Conservation (phyloP, 2,113 vertebrate genomes). For the Percopsis transmontana region DNA sequence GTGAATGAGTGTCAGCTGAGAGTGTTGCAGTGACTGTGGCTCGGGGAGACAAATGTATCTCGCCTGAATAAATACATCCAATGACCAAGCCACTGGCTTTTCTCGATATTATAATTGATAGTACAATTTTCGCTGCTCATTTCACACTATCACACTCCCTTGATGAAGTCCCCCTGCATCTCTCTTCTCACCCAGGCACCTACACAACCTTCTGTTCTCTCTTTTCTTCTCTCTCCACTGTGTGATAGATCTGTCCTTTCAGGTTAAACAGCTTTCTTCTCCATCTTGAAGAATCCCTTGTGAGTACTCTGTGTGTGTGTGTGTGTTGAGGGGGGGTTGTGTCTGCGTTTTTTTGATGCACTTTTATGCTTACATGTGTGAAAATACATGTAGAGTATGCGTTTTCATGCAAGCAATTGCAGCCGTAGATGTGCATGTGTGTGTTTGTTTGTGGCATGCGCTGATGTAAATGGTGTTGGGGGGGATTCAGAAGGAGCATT, state of each 20-base stretch:
- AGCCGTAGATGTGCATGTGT: background rate
- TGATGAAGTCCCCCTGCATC: background rate
- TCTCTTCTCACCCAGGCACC: constrained; percentile 2
- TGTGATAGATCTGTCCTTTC: constrained; percentile 46
- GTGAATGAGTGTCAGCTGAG: constrained; percentile 26
- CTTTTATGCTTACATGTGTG: no score
- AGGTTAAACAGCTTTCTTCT: constrained; percentile 16
- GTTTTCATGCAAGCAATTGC: no score
- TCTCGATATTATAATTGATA: constrained; percentile 10
- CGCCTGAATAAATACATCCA: constrained; percentile 34
- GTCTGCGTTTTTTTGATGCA: no score
- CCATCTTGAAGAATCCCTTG: constrained; percentile 55
- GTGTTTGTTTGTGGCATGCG: background rate
- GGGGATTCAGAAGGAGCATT: constrained; percentile 42
- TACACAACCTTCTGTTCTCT: background rate
- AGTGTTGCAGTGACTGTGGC: no score
- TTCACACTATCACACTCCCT: no score
- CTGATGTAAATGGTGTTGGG: constrained; percentile 42
- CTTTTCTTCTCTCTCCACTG: constrained; percentile 1
- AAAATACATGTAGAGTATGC: no score
- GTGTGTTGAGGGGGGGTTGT: background rate
- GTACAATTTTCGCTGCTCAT: no score
- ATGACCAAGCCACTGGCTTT: constrained; percentile 21
- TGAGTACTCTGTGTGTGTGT: constrained; percentile 16
- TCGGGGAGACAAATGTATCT: constrained; percentile 28